Evolutionary conservation across 2,113 vertebrate genomes (phyloP), one percentile per base, ranked within the genome.

Genomic region (Sinosuthora webbiana): DNA sequence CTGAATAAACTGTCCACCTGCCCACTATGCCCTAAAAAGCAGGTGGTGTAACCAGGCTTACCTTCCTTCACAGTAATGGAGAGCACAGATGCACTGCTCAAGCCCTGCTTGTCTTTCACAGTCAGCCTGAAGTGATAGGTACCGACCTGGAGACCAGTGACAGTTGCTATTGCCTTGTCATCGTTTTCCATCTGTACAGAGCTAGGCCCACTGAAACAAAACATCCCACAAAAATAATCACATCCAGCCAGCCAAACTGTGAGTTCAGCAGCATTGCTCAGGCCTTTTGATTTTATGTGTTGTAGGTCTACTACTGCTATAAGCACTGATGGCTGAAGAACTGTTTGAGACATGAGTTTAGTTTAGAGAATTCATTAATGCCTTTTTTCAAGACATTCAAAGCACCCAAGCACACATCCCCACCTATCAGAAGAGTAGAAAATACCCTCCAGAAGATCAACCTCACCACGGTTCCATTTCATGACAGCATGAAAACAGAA

Each of bases 61-160:
- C 99, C 98, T 96, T 99, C 98, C 92, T 96, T 98, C 50, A 99
- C 97, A 12, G 97, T 96, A 93, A 99, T 31, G 0, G 98, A 97
- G 14, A 99, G 97, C 5, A 95, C 87, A 16, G 98, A 93, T 0
- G 96, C 98, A 97, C 98, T 98, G 94, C 97, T 98, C 74, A 98
- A 97, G 85, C 98, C 99, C 96, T 99, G 96, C 63, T 97, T 97
- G 97, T 99, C 99, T 41, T 87, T 96, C 42, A 99, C 99, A 0
- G 98, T 99, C 94, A 99, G 93, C 22, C 92, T 98, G 97, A 99
- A 99, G 95, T 80, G 98, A 92, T 99, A 98, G 76, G 96, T 98
- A 15, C 99, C 99, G 56, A 96, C 96, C 45, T 96, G 96, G 7
- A 99, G 97, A 31, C 98, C 98, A 3, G 96, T 98, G 4, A 97